Conservation (phyloP, 2,888 invertebrate species). For the Tuberolachnus salignus region DNA sequence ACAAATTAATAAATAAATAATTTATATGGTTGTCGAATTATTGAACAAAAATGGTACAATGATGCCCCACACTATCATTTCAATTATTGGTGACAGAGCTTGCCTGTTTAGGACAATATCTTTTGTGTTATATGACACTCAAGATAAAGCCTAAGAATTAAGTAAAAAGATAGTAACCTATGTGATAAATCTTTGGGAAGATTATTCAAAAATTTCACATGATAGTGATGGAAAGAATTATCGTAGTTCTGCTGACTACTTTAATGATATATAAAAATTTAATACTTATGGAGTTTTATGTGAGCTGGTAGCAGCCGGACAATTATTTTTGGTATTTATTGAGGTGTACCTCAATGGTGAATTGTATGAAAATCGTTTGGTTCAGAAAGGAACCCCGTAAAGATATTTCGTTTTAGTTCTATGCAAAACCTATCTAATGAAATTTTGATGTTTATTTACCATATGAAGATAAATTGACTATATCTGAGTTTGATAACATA, state of each 20-base stretch:
- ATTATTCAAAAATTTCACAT: not conserved
- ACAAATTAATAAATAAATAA: not conserved
- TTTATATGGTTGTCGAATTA: not conserved
- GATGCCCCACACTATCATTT: not conserved
- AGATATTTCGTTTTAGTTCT: slow-evolving; percentile 6
- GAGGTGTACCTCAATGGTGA: too few species aligned
- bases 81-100: too few species aligned
- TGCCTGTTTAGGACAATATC: too few species aligned
- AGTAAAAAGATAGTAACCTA: too few species aligned
- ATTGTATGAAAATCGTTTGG: slow-evolving; percentile 12
- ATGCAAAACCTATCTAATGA: too few species aligned
- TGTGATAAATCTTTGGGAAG: slow-evolving; percentile 1
- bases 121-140: slow-evolving; percentile 1
- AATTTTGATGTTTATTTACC: too few species aligned
- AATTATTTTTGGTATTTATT: slow-evolving; percentile 17
- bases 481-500: too few species aligned
- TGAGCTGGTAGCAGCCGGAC: too few species aligned
- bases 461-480: too few species aligned
- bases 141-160: not conserved
- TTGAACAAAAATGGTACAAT: not conserved
- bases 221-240: not conserved
- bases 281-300: not conserved
- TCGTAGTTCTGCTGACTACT: too few species aligned
- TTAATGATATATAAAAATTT: too few species aligned
- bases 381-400: slow-evolving; percentile 6